A percentile compares a stretch with the other conserved stretches of the same genome.
These are phyloP conservation scores for Lagopus muta DNA, from an alignment of 2,113 vertebrate species.

Conservation along the genomic window DNA sequence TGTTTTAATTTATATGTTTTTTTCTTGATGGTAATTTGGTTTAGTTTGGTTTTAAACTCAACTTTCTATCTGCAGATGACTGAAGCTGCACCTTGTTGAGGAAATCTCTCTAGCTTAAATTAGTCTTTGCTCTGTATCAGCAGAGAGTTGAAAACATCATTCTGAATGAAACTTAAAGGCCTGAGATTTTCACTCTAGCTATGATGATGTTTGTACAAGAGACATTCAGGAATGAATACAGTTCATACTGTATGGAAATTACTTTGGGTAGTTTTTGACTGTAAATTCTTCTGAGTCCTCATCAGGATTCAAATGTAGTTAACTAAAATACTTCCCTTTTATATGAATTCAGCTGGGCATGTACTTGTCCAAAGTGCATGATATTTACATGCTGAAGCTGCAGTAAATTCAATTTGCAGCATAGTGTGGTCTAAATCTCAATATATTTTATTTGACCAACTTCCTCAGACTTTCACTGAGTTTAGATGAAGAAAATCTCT, in stretches of 20 bases:
- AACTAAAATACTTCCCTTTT: background rate
- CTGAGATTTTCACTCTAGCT: slow-evolving; percentile 1
- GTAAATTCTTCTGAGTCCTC: background rate
- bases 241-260: background rate
- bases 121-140: background rate
- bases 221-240: background rate
- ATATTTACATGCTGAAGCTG: background rate
- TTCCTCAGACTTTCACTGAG: background rate
- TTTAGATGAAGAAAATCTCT: background rate
- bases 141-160: background rate
- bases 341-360: background rate
- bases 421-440: background rate
- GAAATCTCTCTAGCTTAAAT: background rate
- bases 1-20: background rate
- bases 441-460: background rate
- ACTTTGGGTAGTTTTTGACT: background rate
- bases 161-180: background rate
- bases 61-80: background rate
- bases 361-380: background rate
- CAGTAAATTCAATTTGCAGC: background rate
- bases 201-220: background rate
- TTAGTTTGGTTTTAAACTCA: background rate
- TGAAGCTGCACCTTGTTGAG: background rate
- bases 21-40: background rate
- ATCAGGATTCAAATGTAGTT: background rate